A percentile compares a stretch with the other conserved stretches of the same genome.
phyloP scores from a whole-genome alignment of 2,797 vertebrate genomes.

The Sciurus vulgaris region DNA sequence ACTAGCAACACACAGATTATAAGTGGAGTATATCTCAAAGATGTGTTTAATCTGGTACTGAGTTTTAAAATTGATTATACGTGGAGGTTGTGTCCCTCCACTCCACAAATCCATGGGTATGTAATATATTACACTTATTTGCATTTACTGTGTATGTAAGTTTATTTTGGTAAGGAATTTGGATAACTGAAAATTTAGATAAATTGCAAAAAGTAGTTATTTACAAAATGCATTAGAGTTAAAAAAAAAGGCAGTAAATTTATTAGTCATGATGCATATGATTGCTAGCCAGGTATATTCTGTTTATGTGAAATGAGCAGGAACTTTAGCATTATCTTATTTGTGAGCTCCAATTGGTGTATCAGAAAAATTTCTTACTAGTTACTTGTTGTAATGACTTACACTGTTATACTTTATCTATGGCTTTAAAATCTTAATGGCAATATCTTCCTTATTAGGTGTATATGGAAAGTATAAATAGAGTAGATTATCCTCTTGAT shows the following conservation, averaged over 20 bases:
- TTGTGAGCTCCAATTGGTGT: constrained; percentile 35
- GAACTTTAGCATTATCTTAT: constrained; percentile 31
- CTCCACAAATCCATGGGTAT: background rate
- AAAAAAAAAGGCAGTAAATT: background rate
- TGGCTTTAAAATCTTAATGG: constrained; percentile 43
- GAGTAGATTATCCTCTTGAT: constrained; percentile 53
- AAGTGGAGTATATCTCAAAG: constrained; percentile 50
- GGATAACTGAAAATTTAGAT: constrained; percentile 56
- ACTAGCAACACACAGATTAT: background rate
- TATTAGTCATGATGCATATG: background rate
- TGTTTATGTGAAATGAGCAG: constrained; percentile 12
- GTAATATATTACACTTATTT: constrained; percentile 30
- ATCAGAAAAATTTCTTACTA: constrained; percentile 49
- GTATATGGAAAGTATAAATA: constrained; percentile 25
- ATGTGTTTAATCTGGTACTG: constrained; percentile 41
- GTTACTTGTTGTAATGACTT: constrained; percentile 35
- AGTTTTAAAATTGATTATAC: constrained; percentile 40
- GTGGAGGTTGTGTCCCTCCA: background rate
- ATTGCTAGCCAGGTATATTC: background rate
- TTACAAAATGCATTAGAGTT: constrained; percentile 3
- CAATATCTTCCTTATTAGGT: constrained; percentile 39
- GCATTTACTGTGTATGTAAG: constrained; percentile 29
- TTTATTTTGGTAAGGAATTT: constrained; percentile 62
- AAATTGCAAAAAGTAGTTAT: constrained; percentile 52
- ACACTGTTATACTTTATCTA: constrained; percentile 38